These are phyloP conservation scores for Ylistrum balloti DNA, from an alignment of 1,140 invertebrate genomes.

Conservation along the genomic window DNA sequence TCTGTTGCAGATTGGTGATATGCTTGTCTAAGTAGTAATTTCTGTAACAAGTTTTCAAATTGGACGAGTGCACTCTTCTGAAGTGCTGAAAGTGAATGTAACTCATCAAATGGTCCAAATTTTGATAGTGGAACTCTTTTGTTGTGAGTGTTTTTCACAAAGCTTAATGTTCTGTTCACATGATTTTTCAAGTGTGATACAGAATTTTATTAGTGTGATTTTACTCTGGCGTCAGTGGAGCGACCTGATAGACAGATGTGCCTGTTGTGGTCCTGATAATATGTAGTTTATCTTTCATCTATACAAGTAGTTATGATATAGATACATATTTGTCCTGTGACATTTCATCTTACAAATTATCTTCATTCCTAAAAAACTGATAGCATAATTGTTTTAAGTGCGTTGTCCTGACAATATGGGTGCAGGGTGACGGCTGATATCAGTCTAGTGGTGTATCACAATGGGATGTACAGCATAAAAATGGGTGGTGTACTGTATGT, in stretches of 20 bases:
- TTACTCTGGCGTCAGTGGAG: background rate
- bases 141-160: too few relatives aligned
- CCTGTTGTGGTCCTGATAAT: background rate
- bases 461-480: background rate
- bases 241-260: background rate
- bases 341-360: constrained; percentile 14
- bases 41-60: too few relatives aligned
- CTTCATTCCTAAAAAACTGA: constrained; percentile 1
- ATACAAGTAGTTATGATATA: background rate
- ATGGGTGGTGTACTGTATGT: background rate
- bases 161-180: too few relatives aligned
- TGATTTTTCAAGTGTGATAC: too few relatives aligned
- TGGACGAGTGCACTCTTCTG: too few relatives aligned
- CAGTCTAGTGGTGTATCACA: too few relatives aligned
- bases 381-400: constrained; percentile 1
- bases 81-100: too few relatives aligned
- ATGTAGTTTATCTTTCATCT: constrained; percentile 30
- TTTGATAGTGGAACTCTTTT: too few relatives aligned
- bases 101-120: too few relatives aligned
- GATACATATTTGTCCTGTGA: constrained; percentile 38
- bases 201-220: background rate
- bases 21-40: too few relatives aligned
- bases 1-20: too few relatives aligned
- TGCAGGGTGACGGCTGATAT: background rate
- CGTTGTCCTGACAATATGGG: background rate